Percentiles rank a stretch among this genome's conserved stretches.
These are phyloP conservation scores for Bambusicola thoracicus DNA, from an alignment of 2,113 vertebrate species.

Conservation along the genomic window DNA sequence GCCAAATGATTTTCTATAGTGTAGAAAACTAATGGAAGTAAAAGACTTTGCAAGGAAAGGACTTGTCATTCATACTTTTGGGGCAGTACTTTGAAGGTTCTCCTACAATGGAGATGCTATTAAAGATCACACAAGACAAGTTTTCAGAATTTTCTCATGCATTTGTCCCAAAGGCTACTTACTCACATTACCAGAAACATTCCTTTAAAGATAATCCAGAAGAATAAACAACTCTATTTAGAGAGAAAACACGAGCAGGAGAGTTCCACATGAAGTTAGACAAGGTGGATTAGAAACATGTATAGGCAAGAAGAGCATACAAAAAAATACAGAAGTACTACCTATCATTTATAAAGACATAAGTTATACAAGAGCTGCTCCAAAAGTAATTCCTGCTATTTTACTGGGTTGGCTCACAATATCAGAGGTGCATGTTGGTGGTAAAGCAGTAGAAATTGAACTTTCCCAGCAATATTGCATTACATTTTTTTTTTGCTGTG, in stretches of 20 bases:
- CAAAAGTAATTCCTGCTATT: too few species aligned
- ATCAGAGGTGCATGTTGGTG: too few species aligned
- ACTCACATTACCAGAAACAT: neutral
- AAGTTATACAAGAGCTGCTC: neutral
- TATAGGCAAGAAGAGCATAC: neutral
- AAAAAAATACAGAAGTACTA: neutral
- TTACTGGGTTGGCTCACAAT: too few species aligned
- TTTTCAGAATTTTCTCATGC: neutral
- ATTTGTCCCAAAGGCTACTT: conserved; percentile 12
- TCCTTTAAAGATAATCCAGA: neutral
- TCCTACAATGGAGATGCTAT: neutral
- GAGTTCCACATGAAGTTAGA: neutral
- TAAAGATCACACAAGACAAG: neutral
- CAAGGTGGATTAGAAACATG: neutral
- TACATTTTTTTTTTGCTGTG: too few species aligned
- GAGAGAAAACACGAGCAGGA: conserved; percentile 12
- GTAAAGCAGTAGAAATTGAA: too few species aligned
- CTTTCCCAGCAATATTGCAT: too few species aligned
- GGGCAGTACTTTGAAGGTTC: neutral
- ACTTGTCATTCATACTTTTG: neutral
- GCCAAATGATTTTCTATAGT: neutral
- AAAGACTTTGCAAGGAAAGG: neutral
- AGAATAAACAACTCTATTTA: neutral
- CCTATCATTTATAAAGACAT: neutral
- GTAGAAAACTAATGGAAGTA: neutral